These are phyloP conservation scores for Cryptoleucopteryx plumbea DNA, from an alignment of 2,113 vertebrate species.

Conservation along the genomic window DNA sequence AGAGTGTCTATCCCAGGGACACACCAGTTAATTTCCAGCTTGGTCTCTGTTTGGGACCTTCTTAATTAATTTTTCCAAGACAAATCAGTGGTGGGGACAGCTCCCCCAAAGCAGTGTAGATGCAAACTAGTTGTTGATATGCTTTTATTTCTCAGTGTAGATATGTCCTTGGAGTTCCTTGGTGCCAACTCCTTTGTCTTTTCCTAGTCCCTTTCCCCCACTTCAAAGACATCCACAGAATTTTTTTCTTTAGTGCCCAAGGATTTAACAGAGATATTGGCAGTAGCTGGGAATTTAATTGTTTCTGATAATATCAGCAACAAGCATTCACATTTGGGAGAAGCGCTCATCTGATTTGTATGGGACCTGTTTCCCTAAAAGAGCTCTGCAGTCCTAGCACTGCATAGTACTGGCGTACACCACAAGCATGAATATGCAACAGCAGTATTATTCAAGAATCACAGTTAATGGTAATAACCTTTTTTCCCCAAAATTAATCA, in stretches of 20 bases:
- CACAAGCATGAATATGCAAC: conserved; percentile 33
- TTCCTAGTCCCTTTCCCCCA: neutral
- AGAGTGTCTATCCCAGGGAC: neutral
- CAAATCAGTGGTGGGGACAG: fast-evolving
- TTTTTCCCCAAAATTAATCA: neutral
- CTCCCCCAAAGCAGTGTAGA: neutral
- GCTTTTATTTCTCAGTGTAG: neutral
- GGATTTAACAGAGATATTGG: neutral
- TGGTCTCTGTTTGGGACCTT: neutral
- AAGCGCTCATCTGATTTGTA: neutral
- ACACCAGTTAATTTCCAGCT: neutral
- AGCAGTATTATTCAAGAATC: conserved; percentile 13
- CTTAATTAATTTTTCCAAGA: neutral
- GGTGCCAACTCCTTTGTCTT: neutral
- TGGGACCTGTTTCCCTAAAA: neutral
- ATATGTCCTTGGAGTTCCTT: neutral
- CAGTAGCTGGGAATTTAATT: neutral
- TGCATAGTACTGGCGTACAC: neutral
- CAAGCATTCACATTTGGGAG: neutral
- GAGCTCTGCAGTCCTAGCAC: neutral
- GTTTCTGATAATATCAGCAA: neutral
- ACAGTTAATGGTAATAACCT: conserved; percentile 25
- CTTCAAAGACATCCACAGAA: neutral
- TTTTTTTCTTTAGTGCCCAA: neutral
- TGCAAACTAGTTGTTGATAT: neutral